Base-by-base conservation (phyloP, 2,797 vertebrate genomes). In the Gobio occitaniae region DNA sequence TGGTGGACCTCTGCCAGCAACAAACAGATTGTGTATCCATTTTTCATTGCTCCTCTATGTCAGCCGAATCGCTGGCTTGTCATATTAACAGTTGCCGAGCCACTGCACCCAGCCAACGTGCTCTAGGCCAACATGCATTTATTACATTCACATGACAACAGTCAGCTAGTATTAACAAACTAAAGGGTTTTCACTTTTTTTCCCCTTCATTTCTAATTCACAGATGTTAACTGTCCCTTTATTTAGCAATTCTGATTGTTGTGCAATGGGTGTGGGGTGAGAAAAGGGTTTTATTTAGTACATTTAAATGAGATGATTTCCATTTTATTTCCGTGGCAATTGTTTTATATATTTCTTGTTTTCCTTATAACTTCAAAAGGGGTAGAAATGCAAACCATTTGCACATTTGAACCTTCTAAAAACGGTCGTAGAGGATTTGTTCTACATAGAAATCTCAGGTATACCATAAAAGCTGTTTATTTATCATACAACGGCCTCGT, bases 1-100 rank as follows among this genome's bases (percentile, higher is more conserved):
- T n/a, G 52, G 71, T 59, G 76, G 82, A 61, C 44, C 65, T 68
- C 50, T 47, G 71, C 63, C 63, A 52, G 84, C 38, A 12, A 83
- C 69, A 82, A 81, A 86, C 77, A 90, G 86, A 87, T 87, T 89
- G 75, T 79, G 15, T 78, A 86, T 83, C 76, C 65, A 85, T 87
- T 86, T 84, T 83, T 90, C 77, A 86, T 86, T 80, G 86, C 78
- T 48, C 77, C 19, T 83, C 66, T 80, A 70, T 83, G 78, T 89
- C 74, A 79, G 69, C 38, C n/a, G 76, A 79, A 52, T 82, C 29
- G 59, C 77, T 88, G 71, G 59, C 79, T 86, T 86, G 83, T 87
- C 79, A 83, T 80, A 84, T 84, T 82, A 65, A 70, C 81, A 63
- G 66, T 74, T 78, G 47, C 61, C 29, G 70, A 70, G 86, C 63